These are phyloP conservation scores for Anguilla marmorata DNA, from an alignment of 2,797 vertebrate genomes.

Conservation along the genomic window DNA sequence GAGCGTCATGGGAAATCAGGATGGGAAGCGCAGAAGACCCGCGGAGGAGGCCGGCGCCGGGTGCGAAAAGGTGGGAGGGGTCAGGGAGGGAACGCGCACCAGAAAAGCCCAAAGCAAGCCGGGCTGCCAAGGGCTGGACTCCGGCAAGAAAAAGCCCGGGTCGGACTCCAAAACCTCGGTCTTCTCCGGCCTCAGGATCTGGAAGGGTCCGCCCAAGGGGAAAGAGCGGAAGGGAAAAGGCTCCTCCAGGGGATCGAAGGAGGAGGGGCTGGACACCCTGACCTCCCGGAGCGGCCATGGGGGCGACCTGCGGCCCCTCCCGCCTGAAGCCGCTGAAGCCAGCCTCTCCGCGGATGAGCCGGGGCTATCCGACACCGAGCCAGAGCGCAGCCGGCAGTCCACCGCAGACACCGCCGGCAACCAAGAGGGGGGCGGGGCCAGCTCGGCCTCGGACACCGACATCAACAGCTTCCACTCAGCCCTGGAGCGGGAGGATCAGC, in stretches of 20 bases:
- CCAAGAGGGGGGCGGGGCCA: constrained; percentile 73
- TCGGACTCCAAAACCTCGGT: constrained; percentile 82
- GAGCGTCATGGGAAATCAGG: constrained; percentile 92
- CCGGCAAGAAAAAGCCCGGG: constrained; percentile 79
- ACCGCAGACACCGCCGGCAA: constrained; percentile 60
- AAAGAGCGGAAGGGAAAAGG: constrained; percentile 60
- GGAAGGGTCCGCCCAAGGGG: constrained; percentile 81
- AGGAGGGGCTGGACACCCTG: constrained; percentile 76
- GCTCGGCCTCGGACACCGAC: constrained; percentile 90
- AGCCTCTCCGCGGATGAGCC: constrained; percentile 73
- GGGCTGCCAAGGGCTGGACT: constrained; percentile 70
- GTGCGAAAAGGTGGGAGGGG: constrained; percentile 64
- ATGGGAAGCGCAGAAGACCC: constrained; percentile 84
- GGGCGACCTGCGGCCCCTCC: constrained; percentile 68
- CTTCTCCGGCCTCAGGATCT: constrained; percentile 88
- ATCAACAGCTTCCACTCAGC: constrained; percentile 95
- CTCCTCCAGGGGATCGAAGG: constrained; percentile 73
- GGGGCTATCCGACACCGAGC: constrained; percentile 78
- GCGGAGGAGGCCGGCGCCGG: constrained; percentile 68
- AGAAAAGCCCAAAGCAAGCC: constrained; percentile 77
- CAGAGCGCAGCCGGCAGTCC: constrained; percentile 64
- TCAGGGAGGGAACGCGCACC: constrained; percentile 74
- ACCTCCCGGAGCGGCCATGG: constrained; percentile 64
- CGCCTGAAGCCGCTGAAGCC: constrained; percentile 68
- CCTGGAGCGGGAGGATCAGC: constrained; percentile 84